These are phyloP conservation scores for Sinosuthora webbiana DNA, from an alignment of 2,113 vertebrate genomes.

Conservation along the genomic window DNA sequence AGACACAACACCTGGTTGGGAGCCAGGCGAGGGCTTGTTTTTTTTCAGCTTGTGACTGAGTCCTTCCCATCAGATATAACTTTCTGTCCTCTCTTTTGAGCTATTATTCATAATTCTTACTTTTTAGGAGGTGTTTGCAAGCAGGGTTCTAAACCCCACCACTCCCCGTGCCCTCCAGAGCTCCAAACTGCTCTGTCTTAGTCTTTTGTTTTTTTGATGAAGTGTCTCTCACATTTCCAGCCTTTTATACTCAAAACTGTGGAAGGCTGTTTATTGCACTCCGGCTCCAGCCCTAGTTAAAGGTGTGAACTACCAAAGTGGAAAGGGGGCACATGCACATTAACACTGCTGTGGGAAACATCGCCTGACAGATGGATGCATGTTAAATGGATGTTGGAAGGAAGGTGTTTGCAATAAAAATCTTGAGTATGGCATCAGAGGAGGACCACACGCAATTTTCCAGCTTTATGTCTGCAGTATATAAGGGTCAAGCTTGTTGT, in stretches of 20 bases:
- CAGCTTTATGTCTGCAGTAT: conserved; percentile 1
- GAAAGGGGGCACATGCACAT: conserved; percentile 40
- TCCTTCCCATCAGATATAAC: background rate
- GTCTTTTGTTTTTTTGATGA: conserved; percentile 39
- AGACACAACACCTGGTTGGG: background rate
- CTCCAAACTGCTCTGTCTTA: background rate
- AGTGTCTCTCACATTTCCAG: conserved; percentile 56
- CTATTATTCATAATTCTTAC: background rate
- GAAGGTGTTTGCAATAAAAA: conserved; percentile 67
- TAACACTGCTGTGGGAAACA: conserved; percentile 50
- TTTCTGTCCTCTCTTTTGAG: background rate
- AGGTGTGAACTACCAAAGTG: conserved; percentile 62
- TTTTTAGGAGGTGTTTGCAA: background rate
- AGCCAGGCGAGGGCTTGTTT: background rate
- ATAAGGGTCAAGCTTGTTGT: background rate
- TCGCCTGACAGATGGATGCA: conserved; percentile 50
- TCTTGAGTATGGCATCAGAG: conserved; percentile 37
- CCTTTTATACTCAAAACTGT: conserved; percentile 41
- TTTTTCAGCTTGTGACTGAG: background rate
- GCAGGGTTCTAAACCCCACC: background rate
- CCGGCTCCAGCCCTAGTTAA: conserved; percentile 57
- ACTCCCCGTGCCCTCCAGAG: background rate
- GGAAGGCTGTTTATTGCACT: conserved; percentile 65
- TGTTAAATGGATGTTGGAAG: conserved; percentile 60
- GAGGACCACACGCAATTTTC: conserved; percentile 57